These are phyloP conservation scores for Podilymbus podiceps DNA, from an alignment of 2,113 vertebrate genomes.

Conservation along the genomic window DNA sequence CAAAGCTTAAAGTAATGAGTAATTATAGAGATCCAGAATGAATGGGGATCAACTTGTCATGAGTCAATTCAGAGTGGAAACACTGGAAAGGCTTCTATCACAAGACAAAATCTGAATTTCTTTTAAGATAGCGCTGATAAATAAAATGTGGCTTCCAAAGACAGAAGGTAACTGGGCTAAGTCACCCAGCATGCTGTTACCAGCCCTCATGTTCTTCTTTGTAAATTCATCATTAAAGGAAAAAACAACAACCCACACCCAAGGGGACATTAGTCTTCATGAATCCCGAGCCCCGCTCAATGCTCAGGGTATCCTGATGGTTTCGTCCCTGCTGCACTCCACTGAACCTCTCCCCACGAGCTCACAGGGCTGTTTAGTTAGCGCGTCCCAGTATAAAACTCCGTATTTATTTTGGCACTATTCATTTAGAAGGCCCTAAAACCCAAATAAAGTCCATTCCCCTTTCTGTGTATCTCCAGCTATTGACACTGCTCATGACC, in stretches of 20 bases:
- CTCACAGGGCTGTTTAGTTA: conserved; percentile 17
- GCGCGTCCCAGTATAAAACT: neutral
- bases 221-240: conserved; percentile 25
- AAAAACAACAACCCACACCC: neutral
- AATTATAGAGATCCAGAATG: neutral
- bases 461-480: conserved; percentile 1
- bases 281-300: accelerated
- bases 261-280: neutral
- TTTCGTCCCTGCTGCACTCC: neutral
- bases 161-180: neutral
- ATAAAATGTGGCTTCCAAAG: neutral
- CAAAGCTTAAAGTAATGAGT: accelerated
- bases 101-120: neutral
- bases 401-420: neutral
- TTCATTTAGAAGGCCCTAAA: neutral
- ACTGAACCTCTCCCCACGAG: conserved; percentile 10
- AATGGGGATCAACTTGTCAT: neutral
- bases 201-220: neutral
- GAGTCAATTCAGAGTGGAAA: neutral
- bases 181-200: neutral
- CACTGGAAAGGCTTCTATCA: neutral
- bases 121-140: neutral
- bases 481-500: conserved; percentile 25
- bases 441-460: conserved; percentile 24
- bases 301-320: neutral